phyloP scores from a whole-genome alignment of 2,888 invertebrate genomes.

The Hyppa rectilinea region DNA sequence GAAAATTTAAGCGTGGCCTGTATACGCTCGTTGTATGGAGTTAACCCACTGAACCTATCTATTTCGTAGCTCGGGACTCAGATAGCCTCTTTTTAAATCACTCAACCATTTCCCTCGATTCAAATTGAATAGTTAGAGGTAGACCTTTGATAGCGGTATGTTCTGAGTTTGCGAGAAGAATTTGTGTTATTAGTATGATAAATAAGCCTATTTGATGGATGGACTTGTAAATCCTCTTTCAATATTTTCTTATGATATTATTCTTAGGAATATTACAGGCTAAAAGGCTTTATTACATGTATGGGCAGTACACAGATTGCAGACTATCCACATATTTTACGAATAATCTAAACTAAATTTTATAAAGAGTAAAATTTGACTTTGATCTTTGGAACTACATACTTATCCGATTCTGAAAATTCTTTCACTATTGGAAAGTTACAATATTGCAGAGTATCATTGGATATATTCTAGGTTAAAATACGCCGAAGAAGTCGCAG shows the following conservation, averaged over 20 bases:
- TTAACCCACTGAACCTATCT: background rate
- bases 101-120: conserved; percentile 42
- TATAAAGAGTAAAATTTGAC: background rate
- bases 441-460: background rate
- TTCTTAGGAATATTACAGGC: background rate
- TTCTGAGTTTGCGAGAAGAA: conserved; percentile 7
- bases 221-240: background rate
- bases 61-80: background rate
- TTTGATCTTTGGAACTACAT: background rate
- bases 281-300: background rate
- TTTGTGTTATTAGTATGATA: conserved; percentile 10
- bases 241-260: conserved; percentile 1
- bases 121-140: conserved; percentile 57
- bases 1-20: too few relatives aligned
- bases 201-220: conserved; percentile 24
- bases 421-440: background rate
- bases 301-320: background rate
- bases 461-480: background rate
- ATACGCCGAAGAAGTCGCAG: background rate
- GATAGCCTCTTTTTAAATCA: conserved; percentile 38
- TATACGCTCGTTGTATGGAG: background rate
- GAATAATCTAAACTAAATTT: background rate
- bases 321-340: background rate
- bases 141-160: conserved; percentile 37
- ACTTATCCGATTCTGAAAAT: background rate